Evolutionary conservation across 2,113 vertebrate genomes (phyloP).

Genomic region (Gasterosteus aculeatus): DNA sequence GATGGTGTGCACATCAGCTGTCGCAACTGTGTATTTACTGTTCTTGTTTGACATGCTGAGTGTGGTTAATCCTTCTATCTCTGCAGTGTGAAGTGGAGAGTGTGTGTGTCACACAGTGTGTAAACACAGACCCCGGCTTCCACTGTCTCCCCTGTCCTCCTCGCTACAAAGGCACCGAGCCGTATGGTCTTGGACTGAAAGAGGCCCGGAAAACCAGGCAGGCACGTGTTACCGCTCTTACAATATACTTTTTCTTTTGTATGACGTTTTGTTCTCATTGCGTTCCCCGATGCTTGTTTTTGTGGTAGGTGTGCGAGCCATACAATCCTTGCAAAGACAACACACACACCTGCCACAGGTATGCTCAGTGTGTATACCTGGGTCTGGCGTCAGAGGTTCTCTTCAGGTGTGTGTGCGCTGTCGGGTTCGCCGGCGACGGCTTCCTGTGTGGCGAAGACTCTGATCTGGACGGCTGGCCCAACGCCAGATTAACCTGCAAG

Average conservation of each 20-base stretch:
- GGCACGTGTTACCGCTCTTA: constrained; percentile 60
- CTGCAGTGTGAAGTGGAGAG: constrained; percentile 90
- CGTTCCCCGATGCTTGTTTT: background rate
- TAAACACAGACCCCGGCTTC: constrained; percentile 96
- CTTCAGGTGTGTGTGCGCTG: constrained; percentile 93
- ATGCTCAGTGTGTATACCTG: constrained; percentile 89
- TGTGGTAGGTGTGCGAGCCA: constrained; percentile 90
- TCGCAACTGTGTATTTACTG: constrained; percentile 9
- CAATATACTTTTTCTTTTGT: background rate
- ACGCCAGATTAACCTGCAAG: constrained; percentile 87
- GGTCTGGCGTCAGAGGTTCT: constrained; percentile 91
- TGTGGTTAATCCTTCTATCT: constrained; percentile 24
- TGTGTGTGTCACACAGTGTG: constrained; percentile 88
- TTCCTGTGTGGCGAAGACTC: constrained; percentile 93
- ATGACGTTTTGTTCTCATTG: background rate
- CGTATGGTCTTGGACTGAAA: constrained; percentile 88
- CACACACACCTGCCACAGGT: constrained; percentile 90
- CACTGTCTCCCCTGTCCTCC: constrained; percentile 94
- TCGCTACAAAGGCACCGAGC: constrained; percentile 91
- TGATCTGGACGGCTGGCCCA: constrained; percentile 97
- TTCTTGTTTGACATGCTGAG: constrained; percentile 27
- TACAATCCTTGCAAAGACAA: constrained; percentile 95
- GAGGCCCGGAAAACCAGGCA: constrained; percentile 87
- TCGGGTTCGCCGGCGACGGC: constrained; percentile 95
- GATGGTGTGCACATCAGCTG: constrained; percentile 1